phyloP scores from a whole-genome alignment of 2,113 vertebrate species.

The Sylvietta virens region DNA sequence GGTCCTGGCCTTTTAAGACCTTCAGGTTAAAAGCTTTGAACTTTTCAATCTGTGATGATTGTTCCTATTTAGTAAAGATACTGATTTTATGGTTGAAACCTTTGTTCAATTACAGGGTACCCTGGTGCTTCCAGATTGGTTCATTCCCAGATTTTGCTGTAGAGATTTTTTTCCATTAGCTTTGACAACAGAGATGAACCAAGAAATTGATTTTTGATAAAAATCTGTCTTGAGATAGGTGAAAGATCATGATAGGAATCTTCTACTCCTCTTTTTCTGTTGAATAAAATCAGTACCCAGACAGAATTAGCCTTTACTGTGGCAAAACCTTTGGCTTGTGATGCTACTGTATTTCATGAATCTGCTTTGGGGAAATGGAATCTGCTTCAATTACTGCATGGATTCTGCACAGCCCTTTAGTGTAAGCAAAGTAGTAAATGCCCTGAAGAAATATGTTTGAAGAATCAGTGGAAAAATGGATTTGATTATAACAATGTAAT shows the following conservation, averaged over 20 bases:
- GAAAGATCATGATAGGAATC: not conserved
- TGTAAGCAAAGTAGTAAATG: not conserved
- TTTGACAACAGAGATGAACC: not conserved
- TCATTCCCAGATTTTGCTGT: not conserved
- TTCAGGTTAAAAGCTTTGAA: not conserved
- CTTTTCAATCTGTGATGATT: not conserved
- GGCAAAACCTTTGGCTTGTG: not conserved
- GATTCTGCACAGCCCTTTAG: not conserved
- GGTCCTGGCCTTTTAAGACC: not conserved
- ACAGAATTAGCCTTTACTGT: not conserved
- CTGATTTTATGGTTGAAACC: not conserved
- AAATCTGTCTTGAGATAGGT: not conserved
- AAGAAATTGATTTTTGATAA: not conserved
- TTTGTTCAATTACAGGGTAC: not conserved
- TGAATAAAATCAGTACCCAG: not conserved
- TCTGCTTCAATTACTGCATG: not conserved
- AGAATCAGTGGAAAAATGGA: conserved; percentile 26
- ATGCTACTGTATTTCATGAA: not conserved
- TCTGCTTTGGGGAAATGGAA: not conserved
- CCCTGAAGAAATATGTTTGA: not conserved
- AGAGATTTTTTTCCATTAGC: not conserved
- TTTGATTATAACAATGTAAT: conserved; percentile 1
- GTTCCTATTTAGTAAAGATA: not conserved
- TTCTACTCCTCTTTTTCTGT: not conserved
- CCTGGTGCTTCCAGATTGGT: not conserved